phyloP scores from a whole-genome alignment of 1,140 invertebrate genomes.

The Caenorhabditis remanei region DNA sequence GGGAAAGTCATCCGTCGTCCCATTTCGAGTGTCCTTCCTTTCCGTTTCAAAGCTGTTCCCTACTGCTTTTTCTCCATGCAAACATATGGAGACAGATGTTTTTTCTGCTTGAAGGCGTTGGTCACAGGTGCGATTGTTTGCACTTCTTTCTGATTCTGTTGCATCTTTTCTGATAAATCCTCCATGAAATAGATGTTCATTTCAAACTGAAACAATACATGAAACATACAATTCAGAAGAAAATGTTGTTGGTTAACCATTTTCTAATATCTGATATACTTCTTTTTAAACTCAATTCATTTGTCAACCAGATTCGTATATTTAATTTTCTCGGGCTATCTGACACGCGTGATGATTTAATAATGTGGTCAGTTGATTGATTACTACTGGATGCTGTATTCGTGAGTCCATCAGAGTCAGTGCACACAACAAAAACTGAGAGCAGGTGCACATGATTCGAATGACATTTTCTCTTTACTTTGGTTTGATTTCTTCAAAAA shows the following conservation, averaged over 20 bases:
- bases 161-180: not conserved
- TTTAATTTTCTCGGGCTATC: not conserved
- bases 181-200: too few relatives aligned
- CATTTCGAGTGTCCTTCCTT: too few relatives aligned
- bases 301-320: not conserved
- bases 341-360: slow-evolving; percentile 50
- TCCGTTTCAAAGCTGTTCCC: too few relatives aligned
- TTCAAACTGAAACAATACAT: too few relatives aligned
- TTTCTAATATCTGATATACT: too few relatives aligned
- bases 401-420: not conserved
- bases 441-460: slow-evolving; percentile 36
- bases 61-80: not conserved
- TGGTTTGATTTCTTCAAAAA: not conserved
- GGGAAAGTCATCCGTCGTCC: not conserved
- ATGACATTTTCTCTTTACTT: not conserved
- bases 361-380: slow-evolving; percentile 50
- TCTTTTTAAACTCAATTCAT: too few relatives aligned
- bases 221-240: too few relatives aligned
- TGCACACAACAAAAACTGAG: slow-evolving; percentile 13
- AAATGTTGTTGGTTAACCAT: too few relatives aligned
- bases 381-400: not conserved
- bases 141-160: not conserved
- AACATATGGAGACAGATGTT: slow-evolving; percentile 46
- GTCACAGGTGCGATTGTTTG: slow-evolving; percentile 19
- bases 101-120: not conserved